These are phyloP conservation scores for Mythimna albipuncta DNA, from an alignment of 2,888 invertebrate species.

Conservation along the genomic window DNA sequence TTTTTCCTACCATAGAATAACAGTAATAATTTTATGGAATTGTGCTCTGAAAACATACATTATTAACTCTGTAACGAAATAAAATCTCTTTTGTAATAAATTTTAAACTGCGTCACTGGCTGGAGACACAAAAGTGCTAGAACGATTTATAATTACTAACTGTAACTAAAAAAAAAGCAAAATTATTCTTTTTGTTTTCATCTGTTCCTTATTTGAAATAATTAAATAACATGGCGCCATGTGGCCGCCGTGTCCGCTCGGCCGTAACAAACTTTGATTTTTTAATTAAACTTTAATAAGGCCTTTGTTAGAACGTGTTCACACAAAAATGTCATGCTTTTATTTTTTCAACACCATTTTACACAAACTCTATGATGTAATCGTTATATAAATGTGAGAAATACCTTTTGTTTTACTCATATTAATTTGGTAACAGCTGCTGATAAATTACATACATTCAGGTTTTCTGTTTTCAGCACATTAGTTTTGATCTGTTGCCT, in stretches of 20 bases:
- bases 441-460: constrained; percentile 30
- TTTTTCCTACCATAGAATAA: constrained; percentile 7
- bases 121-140: constrained; percentile 19
- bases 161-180: constrained; percentile 11
- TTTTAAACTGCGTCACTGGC: constrained; percentile 30
- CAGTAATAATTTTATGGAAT: constrained; percentile 7
- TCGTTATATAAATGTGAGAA: constrained; percentile 26
- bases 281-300: constrained; percentile 35
- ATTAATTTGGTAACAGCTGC: constrained; percentile 25
- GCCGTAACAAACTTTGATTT: constrained; percentile 7
- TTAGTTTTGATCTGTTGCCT: constrained; percentile 11
- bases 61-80: background rate
- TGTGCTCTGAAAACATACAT: background rate
- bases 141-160: constrained; percentile 14
- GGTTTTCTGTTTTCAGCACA: constrained; percentile 3
- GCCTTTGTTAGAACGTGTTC: constrained; percentile 16
- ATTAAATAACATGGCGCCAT: constrained; percentile 23
- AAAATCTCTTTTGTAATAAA: constrained; percentile 38
- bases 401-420: constrained; percentile 19
- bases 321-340: background rate
- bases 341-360: background rate
- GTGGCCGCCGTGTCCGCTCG: constrained; percentile 3
- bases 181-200: background rate
- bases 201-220: constrained; percentile 33
- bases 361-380: background rate